Base-by-base conservation (phyloP, 30 jellyfish, hydroid and myxozoan species). In the Cassiopea xamachana region DNA sequence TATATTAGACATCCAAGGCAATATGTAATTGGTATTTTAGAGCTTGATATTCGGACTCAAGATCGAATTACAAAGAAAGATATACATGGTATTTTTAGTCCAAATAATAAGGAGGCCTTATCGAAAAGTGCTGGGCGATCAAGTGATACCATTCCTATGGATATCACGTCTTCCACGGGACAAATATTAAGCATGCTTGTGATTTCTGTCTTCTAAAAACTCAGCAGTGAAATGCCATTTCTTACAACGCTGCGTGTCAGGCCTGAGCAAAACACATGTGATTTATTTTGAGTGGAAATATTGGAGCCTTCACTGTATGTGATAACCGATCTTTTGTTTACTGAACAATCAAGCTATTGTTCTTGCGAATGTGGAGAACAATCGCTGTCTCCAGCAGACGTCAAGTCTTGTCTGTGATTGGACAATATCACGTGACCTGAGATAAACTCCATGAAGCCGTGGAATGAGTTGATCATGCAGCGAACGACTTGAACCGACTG, bases 301-400 rank as follows among this genome's bases (percentile, higher is more conserved):
- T 75, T 88, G 95, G 95, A 88, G 95, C 95, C 95, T 78, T 70
- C 95, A 78, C 95, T 88, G 95, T 78, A 79, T 88, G 90, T 78
- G 90, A 60, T 79, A 88, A 82, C 88, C 95, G 88, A 88, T 88
- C 95, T 88, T 77, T 88, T 78, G 95, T 88, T 79, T 67, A 51
- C 90, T 8, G 82, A 88, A 88, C 95, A 79, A 88, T 79, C 78
- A 55, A 62, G 71, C 81, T 73, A 88, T 88, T 88, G 95, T 88
- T 79, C 47, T 71, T 27, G 47, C 90, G 80, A 88, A 80, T 39
- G 60, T 46, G 51, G 27, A 39, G 60, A 88, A 88, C 87, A 88
- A 88, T 62, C 82, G 76, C 95, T 88, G 95, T 88, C 95, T 88
- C 95, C 90, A 88, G 64, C 83, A 67, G 90, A 88, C 95, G 95